Base-by-base conservation (phyloP, 2,797 vertebrate species). In the Cryptoprocta ferox region DNA sequence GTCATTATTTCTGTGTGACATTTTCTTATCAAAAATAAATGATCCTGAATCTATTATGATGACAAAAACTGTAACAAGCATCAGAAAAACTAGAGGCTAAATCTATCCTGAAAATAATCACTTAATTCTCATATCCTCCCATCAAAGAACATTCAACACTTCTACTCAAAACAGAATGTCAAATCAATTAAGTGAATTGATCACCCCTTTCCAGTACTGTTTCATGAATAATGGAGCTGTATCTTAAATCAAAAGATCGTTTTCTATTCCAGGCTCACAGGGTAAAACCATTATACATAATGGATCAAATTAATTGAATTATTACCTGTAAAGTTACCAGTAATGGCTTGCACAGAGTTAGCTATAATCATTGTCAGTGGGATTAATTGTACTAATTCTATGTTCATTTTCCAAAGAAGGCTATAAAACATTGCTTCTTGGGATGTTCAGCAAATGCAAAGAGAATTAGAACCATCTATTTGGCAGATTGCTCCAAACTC, bases 251-350 rank as follows among this genome's bases (percentile, higher is more conserved):
- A 65, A 93, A 97, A 73, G 35, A 37, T 78, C 3, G 0, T 89
- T n/a, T 80, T 80, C 91, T 95, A 50, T 83, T 76, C 19, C n/a
- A 68, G 70, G 56, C 53, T 78, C 5, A 90, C 73, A 92, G 97
- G 39, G 61, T 94, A 91, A 85, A 96, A 75, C 39, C 88, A 73
- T 82, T 96, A 59, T 42, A 94, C n/a, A 56, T 28, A 94, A 48
- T 73, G 63, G 65, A 97, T 97, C 97, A 53, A 30, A 95, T 92
- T 92, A 21, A 95, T 53, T 56, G 68, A 50, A 84, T 96, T 95
- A 84, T 80, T 81, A 96, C 45, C 39, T 98, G 4, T 39, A 93
- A 91, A 59, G 30, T 90, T 91, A 70, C 37, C 39, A 63, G 32
- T 66, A 26, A 84, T 93, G 84, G 39, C 35, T 96, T 96, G 16